Conservation (phyloP, 2,888 invertebrate species). For the Drosophila cognata region DNA sequence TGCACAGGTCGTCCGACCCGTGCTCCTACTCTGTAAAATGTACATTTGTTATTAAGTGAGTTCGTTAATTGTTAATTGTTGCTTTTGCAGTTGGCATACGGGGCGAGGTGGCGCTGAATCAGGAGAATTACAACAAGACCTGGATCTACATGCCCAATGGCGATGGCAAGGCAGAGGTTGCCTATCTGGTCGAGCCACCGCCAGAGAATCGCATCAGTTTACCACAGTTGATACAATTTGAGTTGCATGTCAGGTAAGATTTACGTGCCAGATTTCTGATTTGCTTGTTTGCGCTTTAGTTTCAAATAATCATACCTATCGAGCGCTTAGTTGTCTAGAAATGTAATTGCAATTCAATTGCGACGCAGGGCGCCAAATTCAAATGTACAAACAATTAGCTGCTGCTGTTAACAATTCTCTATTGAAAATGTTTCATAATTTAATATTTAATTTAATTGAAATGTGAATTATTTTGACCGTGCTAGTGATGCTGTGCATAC, state of each 20-base stretch:
- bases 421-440: not conserved
- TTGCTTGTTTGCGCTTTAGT: not conserved
- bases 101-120: constrained; percentile 78
- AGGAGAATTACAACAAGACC: constrained; percentile 84
- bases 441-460: not conserved
- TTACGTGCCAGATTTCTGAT: not conserved
- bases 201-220: constrained; percentile 72
- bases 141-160: constrained; percentile 85
- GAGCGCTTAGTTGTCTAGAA: not conserved
- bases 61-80: not conserved
- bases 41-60: no score
- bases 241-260: constrained; percentile 79
- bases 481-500: constrained; percentile 65
- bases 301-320: not conserved
- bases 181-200: constrained; percentile 82
- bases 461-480: not conserved
- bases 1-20: constrained; percentile 76
- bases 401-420: not conserved
- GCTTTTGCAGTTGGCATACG: constrained; percentile 75
- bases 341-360: not conserved
- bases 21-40: constrained; percentile 71
- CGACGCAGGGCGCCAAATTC: not conserved
- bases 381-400: not conserved
- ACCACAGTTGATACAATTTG: constrained; percentile 79
- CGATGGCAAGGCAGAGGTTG: constrained; percentile 83